Conservation (phyloP, 2,113 vertebrate species). For the Nothocercus julius region DNA sequence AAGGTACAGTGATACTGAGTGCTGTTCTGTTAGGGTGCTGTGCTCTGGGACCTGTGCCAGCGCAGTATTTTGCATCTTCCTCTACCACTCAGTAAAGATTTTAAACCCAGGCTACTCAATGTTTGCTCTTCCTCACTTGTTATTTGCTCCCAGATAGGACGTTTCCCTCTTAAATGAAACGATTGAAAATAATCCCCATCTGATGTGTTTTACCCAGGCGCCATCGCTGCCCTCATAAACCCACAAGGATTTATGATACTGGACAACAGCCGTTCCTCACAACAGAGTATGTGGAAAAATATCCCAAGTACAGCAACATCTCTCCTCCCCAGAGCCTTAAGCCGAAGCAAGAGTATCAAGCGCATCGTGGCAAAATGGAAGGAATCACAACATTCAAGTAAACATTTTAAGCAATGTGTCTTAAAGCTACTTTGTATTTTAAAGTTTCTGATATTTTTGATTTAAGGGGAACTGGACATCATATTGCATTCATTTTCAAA, state of each 20-base stretch:
- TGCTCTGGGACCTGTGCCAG: not conserved
- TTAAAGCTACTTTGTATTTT: not conserved
- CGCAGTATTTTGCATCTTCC: not conserved
- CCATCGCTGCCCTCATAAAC: slow-evolving; percentile 79
- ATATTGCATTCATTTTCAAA: not conserved
- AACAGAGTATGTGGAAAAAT: slow-evolving; percentile 86
- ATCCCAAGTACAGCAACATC: slow-evolving; percentile 71
- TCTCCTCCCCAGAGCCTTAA: slow-evolving; percentile 76
- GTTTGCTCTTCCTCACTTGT: not conserved
- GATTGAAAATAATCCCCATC: not conserved
- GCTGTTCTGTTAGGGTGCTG: not conserved
- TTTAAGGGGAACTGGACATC: not conserved
- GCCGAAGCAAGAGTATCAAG: slow-evolving; percentile 70
- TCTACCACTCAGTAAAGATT: not conserved
- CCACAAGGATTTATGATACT: slow-evolving; percentile 76
- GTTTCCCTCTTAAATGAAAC: not conserved
- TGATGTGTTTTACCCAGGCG: slow-evolving; percentile 73
- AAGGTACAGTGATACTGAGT: not conserved
- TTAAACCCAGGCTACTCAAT: not conserved
- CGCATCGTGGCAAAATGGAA: slow-evolving; percentile 76
- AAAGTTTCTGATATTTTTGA: not conserved
- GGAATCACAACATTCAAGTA: slow-evolving; percentile 86
- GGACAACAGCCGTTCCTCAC: slow-evolving; percentile 33
- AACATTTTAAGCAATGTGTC: slow-evolving; percentile 1
- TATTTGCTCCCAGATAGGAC: not conserved